Evolutionary conservation across 1,140 invertebrate genomes (phyloP).

Genomic region (Drosophila rufa): DNA sequence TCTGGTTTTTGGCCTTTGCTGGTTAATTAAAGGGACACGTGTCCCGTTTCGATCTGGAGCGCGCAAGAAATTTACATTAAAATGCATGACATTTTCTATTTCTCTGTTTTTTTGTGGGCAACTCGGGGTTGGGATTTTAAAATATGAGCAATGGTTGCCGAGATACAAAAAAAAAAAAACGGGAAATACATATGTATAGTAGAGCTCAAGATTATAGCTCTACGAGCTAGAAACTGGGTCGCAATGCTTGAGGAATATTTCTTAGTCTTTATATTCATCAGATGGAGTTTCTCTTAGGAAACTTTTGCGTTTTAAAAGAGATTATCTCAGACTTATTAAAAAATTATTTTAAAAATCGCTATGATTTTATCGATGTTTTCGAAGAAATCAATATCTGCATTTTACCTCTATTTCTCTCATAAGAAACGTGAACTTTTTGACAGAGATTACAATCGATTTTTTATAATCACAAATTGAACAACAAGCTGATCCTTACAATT

Average conservation of each 20-base stretch:
- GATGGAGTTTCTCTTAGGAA: neutral
- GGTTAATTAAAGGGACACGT: constrained; percentile 46
- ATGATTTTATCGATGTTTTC: too few relatives aligned
- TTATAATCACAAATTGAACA: too few relatives aligned
- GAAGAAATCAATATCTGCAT: too few relatives aligned
- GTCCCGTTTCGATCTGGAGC: constrained; percentile 1
- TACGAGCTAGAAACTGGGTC: neutral
- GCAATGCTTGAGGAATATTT: too few relatives aligned
- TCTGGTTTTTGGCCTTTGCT: neutral
- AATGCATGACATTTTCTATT: constrained; percentile 51
- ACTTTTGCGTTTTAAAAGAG: neutral
- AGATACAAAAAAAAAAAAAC: neutral
- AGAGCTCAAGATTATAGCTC: neutral
- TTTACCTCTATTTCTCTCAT: too few relatives aligned
- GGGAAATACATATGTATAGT: neutral
- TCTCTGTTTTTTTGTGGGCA: neutral
- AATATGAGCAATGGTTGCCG: constrained; percentile 21
- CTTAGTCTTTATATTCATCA: too few relatives aligned
- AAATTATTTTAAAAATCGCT: too few relatives aligned
- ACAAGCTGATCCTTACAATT: too few relatives aligned
- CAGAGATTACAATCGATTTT: too few relatives aligned
- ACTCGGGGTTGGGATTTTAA: neutral
- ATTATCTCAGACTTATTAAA: too few relatives aligned
- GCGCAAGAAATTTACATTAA: constrained; percentile 31
- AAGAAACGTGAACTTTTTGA: too few relatives aligned